Evolutionary conservation across 2,888 invertebrate genomes (phyloP).

Genomic region (Lissocephala sabroskyi): DNA sequence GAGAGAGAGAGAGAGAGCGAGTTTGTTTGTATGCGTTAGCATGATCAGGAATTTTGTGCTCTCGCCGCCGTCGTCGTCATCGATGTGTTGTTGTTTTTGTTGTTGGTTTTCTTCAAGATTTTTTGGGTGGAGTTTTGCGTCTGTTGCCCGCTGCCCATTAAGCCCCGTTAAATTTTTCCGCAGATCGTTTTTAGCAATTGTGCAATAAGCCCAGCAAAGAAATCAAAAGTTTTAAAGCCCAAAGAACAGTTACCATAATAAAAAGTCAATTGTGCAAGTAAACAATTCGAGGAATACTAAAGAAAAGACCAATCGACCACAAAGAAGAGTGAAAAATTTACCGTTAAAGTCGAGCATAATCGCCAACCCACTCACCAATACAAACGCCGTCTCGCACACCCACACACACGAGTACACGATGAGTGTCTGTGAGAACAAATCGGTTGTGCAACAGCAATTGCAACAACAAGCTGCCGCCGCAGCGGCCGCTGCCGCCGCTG

Average conservation of each 20-base stretch:
- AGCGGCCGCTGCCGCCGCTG: slow-evolving; percentile 45
- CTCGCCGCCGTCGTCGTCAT: slow-evolving; percentile 9
- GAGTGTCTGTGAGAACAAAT: slow-evolving; percentile 72
- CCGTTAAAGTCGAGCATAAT: slow-evolving; percentile 20
- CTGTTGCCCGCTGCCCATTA: slow-evolving; percentile 29
- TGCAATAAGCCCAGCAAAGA: too few relatives aligned
- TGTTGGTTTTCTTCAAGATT: too few relatives aligned
- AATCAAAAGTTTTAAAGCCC: too few relatives aligned
- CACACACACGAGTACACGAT: slow-evolving; percentile 40
- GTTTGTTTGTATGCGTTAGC: slow-evolving; percentile 14
- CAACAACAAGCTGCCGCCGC: slow-evolving; percentile 57
- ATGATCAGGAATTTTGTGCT: slow-evolving; percentile 50
- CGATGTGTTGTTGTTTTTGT: slow-evolving; percentile 20
- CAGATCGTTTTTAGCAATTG: too few relatives aligned
- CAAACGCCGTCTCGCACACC: slow-evolving; percentile 17
- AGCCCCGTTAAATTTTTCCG: too few relatives aligned
- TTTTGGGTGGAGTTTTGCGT: slow-evolving; percentile 59
- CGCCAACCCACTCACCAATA: slow-evolving; percentile 17
- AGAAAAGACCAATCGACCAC: slow-evolving; percentile 11
- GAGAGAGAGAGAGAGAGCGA: too few relatives aligned
- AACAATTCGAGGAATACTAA: slow-evolving; percentile 21
- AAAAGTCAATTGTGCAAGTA: background rate
- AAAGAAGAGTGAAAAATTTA: slow-evolving; percentile 41
- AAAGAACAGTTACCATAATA: too few relatives aligned
- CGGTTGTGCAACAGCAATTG: slow-evolving; percentile 63